A percentile compares a stretch with the other conserved stretches of the same genome.
phyloP scores from a whole-genome alignment of 2,888 invertebrate genomes.

The Eurytoma adleriae region DNA sequence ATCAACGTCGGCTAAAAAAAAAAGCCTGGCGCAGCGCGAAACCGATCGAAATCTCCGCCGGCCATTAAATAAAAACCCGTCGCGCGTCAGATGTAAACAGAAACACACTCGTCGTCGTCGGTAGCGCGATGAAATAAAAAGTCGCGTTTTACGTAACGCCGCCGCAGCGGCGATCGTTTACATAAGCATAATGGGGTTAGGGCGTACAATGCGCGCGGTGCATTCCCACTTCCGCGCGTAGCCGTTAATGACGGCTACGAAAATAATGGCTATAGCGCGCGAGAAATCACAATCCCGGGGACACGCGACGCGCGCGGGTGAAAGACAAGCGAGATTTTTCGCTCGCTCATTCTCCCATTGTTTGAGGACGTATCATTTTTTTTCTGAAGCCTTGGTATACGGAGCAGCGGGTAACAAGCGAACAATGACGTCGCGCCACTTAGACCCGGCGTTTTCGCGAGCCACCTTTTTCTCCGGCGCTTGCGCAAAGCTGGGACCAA shows the following conservation, averaged over 20 bases:
- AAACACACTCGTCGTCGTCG: conserved; percentile 1
- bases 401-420: not conserved
- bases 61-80: not conserved
- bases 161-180: not conserved
- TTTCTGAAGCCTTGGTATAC: not conserved
- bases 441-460: no score
- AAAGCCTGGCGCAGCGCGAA: no score
- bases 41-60: no score
- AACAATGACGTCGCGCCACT: no score
- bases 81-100: not conserved
- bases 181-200: not conserved
- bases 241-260: not conserved
- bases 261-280: not conserved
- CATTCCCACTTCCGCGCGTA: not conserved
- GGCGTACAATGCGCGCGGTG: not conserved
- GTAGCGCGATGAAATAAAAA: not conserved
- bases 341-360: not conserved
- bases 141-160: conserved; percentile 4
- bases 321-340: not conserved
- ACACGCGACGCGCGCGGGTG: no score
- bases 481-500: no score
- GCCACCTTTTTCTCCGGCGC: no score
- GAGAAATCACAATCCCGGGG: not conserved
- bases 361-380: not conserved
- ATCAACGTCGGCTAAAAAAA: no score